phyloP scores from a whole-genome alignment of 2,797 vertebrate species.

The Leptodactylus fallax region DNA sequence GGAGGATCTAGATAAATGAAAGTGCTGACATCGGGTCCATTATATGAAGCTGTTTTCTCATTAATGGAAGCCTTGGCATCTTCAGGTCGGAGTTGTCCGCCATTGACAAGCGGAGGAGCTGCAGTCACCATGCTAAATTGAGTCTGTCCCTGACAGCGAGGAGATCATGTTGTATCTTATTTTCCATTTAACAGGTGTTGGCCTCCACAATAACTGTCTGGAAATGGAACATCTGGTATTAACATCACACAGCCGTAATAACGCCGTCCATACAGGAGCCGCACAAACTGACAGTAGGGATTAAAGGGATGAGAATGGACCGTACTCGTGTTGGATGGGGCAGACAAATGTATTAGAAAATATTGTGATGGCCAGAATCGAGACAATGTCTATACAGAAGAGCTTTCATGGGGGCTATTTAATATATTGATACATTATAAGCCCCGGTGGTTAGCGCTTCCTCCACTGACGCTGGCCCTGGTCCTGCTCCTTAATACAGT shows the following conservation, averaged over 20 bases:
- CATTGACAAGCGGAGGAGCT: constrained; percentile 27
- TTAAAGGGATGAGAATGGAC: constrained; percentile 40
- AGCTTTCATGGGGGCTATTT: neutral
- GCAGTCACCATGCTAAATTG: constrained; percentile 45
- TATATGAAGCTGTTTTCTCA: neutral
- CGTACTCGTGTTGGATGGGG: constrained; percentile 6
- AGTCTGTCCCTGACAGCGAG: constrained; percentile 47
- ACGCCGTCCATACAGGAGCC: constrained; percentile 47
- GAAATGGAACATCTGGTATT: constrained; percentile 63
- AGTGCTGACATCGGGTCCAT: constrained; percentile 22
- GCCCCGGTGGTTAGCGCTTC: neutral
- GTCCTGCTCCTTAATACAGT: too few relatives aligned
- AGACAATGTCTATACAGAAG: neutral
- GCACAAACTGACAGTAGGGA: constrained; percentile 48
- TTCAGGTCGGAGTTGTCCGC: constrained; percentile 14
- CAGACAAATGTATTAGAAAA: neutral
- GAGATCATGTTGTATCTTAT: constrained; percentile 56
- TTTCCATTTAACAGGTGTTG: constrained; percentile 31
- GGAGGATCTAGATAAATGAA: constrained; percentile 1
- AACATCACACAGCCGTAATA: constrained; percentile 39
- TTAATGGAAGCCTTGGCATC: constrained; percentile 48
- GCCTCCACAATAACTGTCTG: constrained; percentile 55
- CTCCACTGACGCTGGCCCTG: too few relatives aligned
- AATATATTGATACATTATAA: neutral
- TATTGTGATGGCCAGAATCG: neutral